A percentile compares a stretch with the other conserved stretches of the same genome.
Evolutionary conservation across 2,797 vertebrate genomes (phyloP).

Genomic region (Otolemur crassicaudatus): DNA sequence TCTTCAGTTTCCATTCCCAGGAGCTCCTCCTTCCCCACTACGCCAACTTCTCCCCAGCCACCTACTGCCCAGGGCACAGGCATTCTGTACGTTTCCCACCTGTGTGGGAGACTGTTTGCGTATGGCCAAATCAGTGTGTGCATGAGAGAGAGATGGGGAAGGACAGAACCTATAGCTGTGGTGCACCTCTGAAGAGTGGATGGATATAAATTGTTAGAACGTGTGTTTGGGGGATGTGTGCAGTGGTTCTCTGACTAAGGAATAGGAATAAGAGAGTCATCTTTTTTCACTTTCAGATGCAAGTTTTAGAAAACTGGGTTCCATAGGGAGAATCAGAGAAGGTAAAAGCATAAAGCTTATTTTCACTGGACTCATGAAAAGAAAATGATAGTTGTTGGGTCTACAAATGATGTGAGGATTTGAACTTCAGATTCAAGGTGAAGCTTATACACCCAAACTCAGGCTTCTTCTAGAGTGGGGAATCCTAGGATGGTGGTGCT

Average conservation of each 20-base stretch:
- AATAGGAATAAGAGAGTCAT: neutral
- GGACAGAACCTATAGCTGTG: neutral
- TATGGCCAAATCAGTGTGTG: neutral
- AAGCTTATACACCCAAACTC: neutral
- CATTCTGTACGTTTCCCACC: neutral
- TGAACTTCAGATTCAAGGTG: neutral
- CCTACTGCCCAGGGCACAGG: neutral
- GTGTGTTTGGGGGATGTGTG: too few relatives aligned
- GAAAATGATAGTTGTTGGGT: neutral
- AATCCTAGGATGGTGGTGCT: constrained; percentile 27
- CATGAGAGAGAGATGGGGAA: neutral
- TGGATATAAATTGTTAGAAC: neutral
- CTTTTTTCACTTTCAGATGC: neutral
- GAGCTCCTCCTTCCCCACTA: neutral
- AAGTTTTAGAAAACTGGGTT: neutral
- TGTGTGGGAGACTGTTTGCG: neutral
- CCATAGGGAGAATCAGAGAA: neutral
- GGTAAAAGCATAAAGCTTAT: neutral
- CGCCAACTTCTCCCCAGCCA: neutral
- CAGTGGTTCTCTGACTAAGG: neutral
- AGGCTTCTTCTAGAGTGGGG: neutral
- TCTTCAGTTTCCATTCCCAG: neutral
- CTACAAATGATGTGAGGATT: neutral
- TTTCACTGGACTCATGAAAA: neutral
- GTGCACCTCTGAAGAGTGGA: neutral